phyloP scores from a whole-genome alignment of 2,113 vertebrate species.

The rat (Rattus norvegicus) region DNA sequence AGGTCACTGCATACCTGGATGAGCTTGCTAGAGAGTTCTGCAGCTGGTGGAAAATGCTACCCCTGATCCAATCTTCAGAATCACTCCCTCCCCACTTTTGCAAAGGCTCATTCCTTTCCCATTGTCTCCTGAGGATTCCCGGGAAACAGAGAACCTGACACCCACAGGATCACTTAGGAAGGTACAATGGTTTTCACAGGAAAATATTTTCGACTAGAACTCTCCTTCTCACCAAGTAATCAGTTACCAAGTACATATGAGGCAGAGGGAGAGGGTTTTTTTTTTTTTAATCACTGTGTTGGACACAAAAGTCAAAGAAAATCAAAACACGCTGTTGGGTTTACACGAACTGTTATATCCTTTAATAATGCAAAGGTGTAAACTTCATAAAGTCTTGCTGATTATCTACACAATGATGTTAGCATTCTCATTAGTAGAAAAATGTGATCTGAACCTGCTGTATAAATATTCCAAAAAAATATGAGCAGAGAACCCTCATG shows the following conservation, averaged over 20 bases:
- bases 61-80: neutral
- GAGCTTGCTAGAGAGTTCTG: neutral
- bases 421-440: conserved; percentile 78
- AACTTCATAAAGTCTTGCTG: conserved; percentile 75
- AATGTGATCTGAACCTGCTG: conserved; percentile 47
- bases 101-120: neutral
- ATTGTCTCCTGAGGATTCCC: neutral
- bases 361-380: conserved; percentile 77
- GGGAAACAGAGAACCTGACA: neutral
- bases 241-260: neutral
- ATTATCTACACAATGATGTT: conserved; percentile 61
- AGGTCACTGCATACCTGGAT: neutral
- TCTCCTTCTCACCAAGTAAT: neutral
- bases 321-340: conserved; percentile 54
- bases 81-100: neutral
- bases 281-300: neutral
- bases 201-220: neutral
- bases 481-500: neutral
- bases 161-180: neutral
- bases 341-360: conserved; percentile 65
- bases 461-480: conserved; percentile 60
- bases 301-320: conserved; percentile 26
- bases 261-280: neutral
- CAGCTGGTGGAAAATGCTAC: neutral
- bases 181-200: neutral